These are phyloP conservation scores for Atethmia centrago DNA, from an alignment of 2,888 invertebrate genomes.

Conservation along the genomic window DNA sequence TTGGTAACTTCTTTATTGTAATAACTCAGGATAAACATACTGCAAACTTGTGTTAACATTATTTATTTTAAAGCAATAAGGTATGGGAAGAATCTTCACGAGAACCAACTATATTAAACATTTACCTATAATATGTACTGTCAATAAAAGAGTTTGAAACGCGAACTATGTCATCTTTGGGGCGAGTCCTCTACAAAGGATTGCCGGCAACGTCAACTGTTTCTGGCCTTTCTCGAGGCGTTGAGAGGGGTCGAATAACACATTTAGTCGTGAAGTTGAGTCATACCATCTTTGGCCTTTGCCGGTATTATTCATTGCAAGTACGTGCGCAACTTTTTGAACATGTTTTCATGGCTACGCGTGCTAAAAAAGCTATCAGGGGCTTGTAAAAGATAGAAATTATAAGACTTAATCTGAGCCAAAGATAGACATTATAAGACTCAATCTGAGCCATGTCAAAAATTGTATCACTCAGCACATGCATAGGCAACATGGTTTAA, in stretches of 20 bases:
- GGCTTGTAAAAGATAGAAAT: background rate
- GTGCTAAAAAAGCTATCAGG: background rate
- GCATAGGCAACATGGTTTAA: background rate
- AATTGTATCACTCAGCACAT: background rate
- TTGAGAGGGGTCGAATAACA: background rate
- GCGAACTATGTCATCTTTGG: background rate
- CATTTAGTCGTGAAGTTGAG: background rate
- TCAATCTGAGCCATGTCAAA: background rate
- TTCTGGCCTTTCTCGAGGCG: background rate
- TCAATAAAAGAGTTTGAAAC: background rate
- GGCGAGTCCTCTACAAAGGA: background rate
- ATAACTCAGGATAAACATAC: background rate
- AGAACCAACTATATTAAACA: background rate
- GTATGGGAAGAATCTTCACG: slow-evolving; percentile 4
- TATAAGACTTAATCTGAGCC: background rate
- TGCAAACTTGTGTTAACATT: background rate
- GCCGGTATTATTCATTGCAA: background rate
- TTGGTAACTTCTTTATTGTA: background rate
- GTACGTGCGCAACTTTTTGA: background rate
- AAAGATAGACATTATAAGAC: background rate
- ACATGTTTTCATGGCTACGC: background rate
- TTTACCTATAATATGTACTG: background rate
- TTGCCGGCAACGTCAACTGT: background rate
- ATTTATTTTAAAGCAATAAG: slow-evolving; percentile 7
- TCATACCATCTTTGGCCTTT: background rate